These are phyloP conservation scores for Sipha flava DNA, from an alignment of 1,140 invertebrate species.

Conservation along the genomic window DNA sequence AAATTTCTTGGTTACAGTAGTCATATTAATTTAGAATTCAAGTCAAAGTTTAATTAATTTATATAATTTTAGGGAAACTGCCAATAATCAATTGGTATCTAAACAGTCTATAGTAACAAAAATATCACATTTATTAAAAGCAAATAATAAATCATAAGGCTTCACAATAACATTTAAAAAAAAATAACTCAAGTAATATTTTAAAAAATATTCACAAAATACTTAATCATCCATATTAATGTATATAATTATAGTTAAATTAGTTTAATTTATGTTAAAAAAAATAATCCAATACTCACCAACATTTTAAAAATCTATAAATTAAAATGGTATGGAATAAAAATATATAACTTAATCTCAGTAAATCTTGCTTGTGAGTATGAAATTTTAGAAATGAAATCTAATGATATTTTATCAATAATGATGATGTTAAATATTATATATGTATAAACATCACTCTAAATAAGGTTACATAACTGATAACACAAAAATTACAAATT, in stretches of 20 bases:
- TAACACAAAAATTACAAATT: too few relatives aligned
- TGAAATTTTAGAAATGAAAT: too few relatives aligned
- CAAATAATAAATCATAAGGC: neutral
- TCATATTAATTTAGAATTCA: neutral
- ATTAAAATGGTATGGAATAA: too few relatives aligned
- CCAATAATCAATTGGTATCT: neutral
- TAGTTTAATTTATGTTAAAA: neutral
- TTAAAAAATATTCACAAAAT: neutral
- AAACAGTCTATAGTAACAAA: conserved; percentile 3
- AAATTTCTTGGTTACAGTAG: too few relatives aligned
- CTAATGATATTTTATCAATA: too few relatives aligned
- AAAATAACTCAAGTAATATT: too few relatives aligned
- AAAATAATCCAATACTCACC: neutral
- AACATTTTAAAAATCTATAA: too few relatives aligned
- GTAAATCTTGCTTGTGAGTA: too few relatives aligned
- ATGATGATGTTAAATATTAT: too few relatives aligned
- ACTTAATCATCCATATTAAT: neutral
- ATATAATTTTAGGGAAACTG: neutral
- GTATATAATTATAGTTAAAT: neutral
- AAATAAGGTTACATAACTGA: too few relatives aligned
- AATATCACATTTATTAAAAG: conserved; percentile 11
- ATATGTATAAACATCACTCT: too few relatives aligned
- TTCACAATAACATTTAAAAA: neutral
- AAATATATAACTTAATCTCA: too few relatives aligned
- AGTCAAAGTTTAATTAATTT: neutral